These are phyloP conservation scores for Enteromius viviparus DNA, from an alignment of 2,797 vertebrate species.

Conservation along the genomic window DNA sequence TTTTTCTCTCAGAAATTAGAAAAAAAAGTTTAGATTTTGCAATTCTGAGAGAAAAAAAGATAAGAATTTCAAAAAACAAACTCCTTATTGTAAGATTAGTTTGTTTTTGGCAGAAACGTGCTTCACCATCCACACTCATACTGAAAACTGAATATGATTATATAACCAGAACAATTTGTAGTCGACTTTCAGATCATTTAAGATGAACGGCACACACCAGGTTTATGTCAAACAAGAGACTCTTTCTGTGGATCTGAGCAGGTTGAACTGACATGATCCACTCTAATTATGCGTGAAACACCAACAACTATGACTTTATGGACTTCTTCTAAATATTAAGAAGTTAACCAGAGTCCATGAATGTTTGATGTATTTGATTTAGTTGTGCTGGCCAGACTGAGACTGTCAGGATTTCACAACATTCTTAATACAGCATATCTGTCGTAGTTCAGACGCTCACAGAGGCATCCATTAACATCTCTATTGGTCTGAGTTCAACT, in stretches of 20 bases:
- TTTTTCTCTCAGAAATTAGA: too few species aligned
- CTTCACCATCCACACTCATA: neutral
- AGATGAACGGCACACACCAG: neutral
- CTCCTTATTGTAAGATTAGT: too few species aligned
- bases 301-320: neutral
- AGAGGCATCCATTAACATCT: constrained; percentile 64
- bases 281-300: neutral
- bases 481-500: constrained; percentile 39
- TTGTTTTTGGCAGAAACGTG: neutral
- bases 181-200: neutral
- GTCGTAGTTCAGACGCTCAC: constrained; percentile 41
- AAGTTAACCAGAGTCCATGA: neutral
- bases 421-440: neutral
- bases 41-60: neutral
- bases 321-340: neutral
- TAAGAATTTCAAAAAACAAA: too few species aligned
- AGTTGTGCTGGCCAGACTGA: too few species aligned
- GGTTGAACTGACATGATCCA: neutral
- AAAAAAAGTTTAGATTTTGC: too few species aligned
- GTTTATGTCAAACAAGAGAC: neutral
- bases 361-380: too few species aligned
- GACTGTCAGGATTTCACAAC: constrained; percentile 14
- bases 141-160: neutral
- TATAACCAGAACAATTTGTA: neutral
- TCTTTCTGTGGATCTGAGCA: neutral